Conservation (phyloP, 2,113 vertebrate genomes). For the Phoxinus phoxinus region DNA sequence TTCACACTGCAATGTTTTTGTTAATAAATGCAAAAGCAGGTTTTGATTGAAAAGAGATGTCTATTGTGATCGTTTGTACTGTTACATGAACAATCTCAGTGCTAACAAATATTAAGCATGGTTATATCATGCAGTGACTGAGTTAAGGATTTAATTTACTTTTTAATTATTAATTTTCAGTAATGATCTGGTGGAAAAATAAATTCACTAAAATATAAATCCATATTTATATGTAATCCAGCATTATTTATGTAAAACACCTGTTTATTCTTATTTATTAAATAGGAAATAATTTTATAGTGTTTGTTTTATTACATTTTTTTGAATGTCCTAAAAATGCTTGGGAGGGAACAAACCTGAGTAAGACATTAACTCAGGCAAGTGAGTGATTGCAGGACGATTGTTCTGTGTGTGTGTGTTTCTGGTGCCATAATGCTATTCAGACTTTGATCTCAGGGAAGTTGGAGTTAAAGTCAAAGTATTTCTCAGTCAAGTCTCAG, state of each 20-base stretch:
- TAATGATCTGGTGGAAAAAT: background rate
- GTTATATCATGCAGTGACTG: background rate
- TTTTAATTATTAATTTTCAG: background rate
- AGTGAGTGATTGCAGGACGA: constrained; percentile 71
- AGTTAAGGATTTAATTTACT: background rate
- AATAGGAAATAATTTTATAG: too few relatives aligned
- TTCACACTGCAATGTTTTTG: constrained; percentile 24
- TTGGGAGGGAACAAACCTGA: constrained; percentile 24
- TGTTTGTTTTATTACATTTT: background rate
- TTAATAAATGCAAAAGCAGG: background rate
- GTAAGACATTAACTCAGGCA: constrained; percentile 75
- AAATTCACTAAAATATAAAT: background rate
- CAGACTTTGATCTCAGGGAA: constrained; percentile 75
- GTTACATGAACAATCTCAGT: background rate
- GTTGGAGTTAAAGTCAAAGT: constrained; percentile 49
- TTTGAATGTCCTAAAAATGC: background rate
- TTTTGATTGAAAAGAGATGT: constrained; percentile 22
- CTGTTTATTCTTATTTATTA: background rate
- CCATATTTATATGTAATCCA: background rate
- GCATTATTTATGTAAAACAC: background rate
- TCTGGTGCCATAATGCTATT: constrained; percentile 50
- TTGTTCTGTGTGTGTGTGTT: constrained; percentile 47
- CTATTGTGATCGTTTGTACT: background rate
- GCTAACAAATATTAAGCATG: background rate
- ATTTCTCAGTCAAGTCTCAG: constrained; percentile 12